Evolutionary conservation across 2,888 invertebrate genomes (phyloP).

Genomic region (Aproaerema taeniolella): DNA sequence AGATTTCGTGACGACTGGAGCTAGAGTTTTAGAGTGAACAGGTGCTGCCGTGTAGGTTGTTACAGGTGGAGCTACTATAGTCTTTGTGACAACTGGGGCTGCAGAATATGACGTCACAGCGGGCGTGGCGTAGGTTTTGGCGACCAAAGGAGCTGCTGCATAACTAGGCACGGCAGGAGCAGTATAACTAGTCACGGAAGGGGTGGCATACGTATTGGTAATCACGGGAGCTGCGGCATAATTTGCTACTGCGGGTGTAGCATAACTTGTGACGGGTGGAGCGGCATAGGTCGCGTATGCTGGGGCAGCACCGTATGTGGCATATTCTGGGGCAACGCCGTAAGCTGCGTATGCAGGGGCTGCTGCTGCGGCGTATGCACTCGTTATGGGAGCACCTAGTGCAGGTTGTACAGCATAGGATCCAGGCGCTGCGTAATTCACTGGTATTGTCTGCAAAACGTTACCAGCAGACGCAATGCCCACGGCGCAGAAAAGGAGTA

Average conservation of each 20-base stretch:
- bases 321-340: neutral
- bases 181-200: constrained; percentile 31
- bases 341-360: constrained; percentile 4
- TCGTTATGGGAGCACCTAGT: constrained; percentile 1
- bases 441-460: constrained; percentile 24
- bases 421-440: constrained; percentile 20
- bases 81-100: constrained; percentile 15
- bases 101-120: constrained; percentile 14
- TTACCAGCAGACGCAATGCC: constrained; percentile 7
- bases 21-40: constrained; percentile 18
- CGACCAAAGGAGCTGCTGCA: constrained; percentile 35
- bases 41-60: constrained; percentile 19
- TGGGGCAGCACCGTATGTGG: neutral
- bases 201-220: constrained; percentile 54
- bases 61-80: constrained; percentile 13
- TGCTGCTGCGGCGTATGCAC: no score
- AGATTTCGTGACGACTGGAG: constrained; percentile 21
- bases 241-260: constrained; percentile 18
- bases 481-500: constrained; percentile 6
- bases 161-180: constrained; percentile 27
- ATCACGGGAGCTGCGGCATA: constrained; percentile 19
- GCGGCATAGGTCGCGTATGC: constrained; percentile 16
- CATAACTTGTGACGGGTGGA: constrained; percentile 24
- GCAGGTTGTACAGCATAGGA: constrained; percentile 4
- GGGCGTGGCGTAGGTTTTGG: constrained; percentile 25